Conservation (phyloP, 2,888 invertebrate species). For the Nipponacmea schrenckii region DNA sequence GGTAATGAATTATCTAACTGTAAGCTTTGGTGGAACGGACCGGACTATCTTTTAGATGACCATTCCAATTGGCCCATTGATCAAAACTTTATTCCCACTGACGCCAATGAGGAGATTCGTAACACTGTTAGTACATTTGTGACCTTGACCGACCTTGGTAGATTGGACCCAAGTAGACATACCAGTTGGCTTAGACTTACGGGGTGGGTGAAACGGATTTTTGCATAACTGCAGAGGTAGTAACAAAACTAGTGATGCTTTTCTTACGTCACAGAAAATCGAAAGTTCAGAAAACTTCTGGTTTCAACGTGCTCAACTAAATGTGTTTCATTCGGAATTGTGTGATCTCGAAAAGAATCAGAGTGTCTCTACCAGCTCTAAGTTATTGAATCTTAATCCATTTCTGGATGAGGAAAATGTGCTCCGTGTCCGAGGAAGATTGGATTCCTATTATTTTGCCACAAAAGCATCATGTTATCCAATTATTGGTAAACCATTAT, state of each 20-base stretch:
- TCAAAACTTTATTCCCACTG: background rate
- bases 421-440: constrained; percentile 17
- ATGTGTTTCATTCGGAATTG: background rate
- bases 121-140: background rate
- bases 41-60: background rate
- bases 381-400: background rate
- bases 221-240: background rate
- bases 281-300: background rate
- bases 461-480: constrained; percentile 19
- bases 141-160: too few relatives aligned
- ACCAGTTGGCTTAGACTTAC: background rate
- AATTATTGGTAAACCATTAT: constrained; percentile 9
- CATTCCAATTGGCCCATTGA: background rate
- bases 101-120: background rate
- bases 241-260: background rate
- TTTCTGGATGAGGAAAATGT: background rate
- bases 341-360: background rate
- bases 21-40: background rate
- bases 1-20: background rate
- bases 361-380: background rate
- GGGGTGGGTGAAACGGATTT: background rate
- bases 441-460: constrained; percentile 23
- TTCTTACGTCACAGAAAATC: background rate
- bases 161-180: background rate
- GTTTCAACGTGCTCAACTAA: background rate